These are phyloP conservation scores for Echinarachnius parma DNA, from an alignment of 53 echinoderm and acorn worm species.

Conservation along the genomic window DNA sequence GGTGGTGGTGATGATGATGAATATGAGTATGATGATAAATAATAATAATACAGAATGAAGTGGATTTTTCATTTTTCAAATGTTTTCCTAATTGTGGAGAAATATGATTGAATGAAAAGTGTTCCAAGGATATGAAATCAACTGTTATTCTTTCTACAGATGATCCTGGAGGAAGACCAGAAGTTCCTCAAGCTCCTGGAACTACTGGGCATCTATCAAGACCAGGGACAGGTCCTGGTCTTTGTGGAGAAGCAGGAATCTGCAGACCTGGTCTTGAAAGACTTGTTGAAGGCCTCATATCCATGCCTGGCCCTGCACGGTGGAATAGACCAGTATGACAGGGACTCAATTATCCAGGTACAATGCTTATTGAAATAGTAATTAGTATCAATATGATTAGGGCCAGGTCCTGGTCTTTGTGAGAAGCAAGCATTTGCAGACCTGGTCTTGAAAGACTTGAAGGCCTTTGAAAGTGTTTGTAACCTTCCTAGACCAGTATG, in stretches of 20 bases:
- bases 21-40: no score
- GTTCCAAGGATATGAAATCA: not conserved
- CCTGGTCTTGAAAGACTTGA: constrained; percentile 75
- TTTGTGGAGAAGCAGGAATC: constrained; percentile 98
- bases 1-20: not conserved
- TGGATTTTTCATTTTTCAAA: not conserved
- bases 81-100: no score
- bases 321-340: constrained; percentile 96
- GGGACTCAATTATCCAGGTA: constrained; percentile 97
- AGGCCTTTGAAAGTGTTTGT: constrained; percentile 82
- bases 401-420: constrained; percentile 91
- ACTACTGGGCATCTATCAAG: constrained; percentile 75
- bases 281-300: constrained; percentile 81
- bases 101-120: no score
- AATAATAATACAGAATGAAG: no score
- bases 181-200: constrained; percentile 95
- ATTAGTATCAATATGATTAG: no score
- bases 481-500: constrained; percentile 93
- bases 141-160: constrained; percentile 42
- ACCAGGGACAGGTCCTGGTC: constrained; percentile 77
- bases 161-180: constrained; percentile 88
- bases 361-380: no score
- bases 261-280: constrained; percentile 86
- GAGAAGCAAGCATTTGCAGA: constrained; percentile 96
- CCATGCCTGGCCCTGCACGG: constrained; percentile 90